Base-by-base conservation (phyloP, 2,113 vertebrate genomes). In the Raja brachyura region DNA sequence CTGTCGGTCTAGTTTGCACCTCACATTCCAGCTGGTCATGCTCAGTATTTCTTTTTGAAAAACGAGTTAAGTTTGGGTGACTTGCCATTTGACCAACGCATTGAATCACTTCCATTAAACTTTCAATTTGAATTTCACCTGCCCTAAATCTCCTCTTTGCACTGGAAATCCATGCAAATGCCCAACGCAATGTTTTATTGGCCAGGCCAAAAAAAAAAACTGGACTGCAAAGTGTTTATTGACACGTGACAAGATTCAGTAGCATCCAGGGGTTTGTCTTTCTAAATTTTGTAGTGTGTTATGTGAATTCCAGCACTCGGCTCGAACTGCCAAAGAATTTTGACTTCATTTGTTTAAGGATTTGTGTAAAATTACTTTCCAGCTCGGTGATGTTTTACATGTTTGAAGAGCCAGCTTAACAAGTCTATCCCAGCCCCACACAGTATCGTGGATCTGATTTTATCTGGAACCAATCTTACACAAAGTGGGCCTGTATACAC, bases 291-390 rank as follows among this genome's bases (percentile, higher is more conserved):
- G 33, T 73, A 92, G 31, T 73, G 33, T 48, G 33, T 48, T 48
- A 73, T 39, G 31, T 70, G 63, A 92, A 70, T 92, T 92, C 33
- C 88, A 92, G 68, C 70, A 70, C 61, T 25, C 66, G 0, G 31
- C 68, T 39, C 33, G 8, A 92, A 92, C 20, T 20, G 63, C 88
- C 88, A 92, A 73, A 92, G 88, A 92, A 73, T 92, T 92, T 73
- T 70, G 63, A 48, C 66, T 73, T 70, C 18, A 73, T 92, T 73
- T 92, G 66, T 92, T 92, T 33, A 92, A 73, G 61, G 88, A 92
- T 70, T 92, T 73, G 33, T 39, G 88, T 18, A 92, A 70, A 66
- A 68, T 73, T 92, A 39, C 88, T 68, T 92, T 92, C 59, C 63
- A 70, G n/a, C 63, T 92, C 88, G 48, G 88, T 68, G 68, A 92